Evolutionary conservation across 2,797 vertebrate genomes (phyloP), one percentile per base, ranked within the genome.

Genomic region (Bovichtus variegatus): DNA sequence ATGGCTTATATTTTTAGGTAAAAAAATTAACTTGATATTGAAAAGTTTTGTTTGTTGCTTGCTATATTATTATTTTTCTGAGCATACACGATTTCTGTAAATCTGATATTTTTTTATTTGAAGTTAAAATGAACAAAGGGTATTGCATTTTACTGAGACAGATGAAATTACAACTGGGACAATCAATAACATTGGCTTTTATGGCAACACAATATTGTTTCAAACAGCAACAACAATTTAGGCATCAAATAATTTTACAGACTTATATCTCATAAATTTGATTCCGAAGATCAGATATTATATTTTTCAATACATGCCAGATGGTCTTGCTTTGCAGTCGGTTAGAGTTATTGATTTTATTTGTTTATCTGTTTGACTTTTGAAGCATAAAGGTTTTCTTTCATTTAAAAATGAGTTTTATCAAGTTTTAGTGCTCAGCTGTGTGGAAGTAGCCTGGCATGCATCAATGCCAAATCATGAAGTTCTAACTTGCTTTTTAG

Each of bases 281-380:
- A 94, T 96, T 96, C 90, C 79, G 90, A 90, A 91, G 74, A 93
- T 95, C 87, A 95, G 78, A 95, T 95, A 85, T 89, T 70, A 82
- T 87, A 57, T 87, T 93, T 95, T 93, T 95, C 94, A 95, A 88
- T 91, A 90, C 92, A 86, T 93, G 95, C 92, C 96, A 98, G 96
- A 96, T 97, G 96, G 93, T 95, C 93, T 90, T 92, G 78, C 94
- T 90, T 90, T 88, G 89, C 93, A 92, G 82, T 94, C 91, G 83
- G 90, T 91, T 83, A 90, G 70, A 81, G 76, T 92, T 87, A 85
- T 88, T 92, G 88, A 81, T 90, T 92, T 88, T 91, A 87, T 95
- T 90, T 93, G 81, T 94, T 91, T 91, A 83, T 94, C 77, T 83
- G 53, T 76, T 87, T 88, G 77, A 86, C 82, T 91, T 83, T 88